Evolutionary conservation across 2,888 invertebrate species (phyloP).

Genomic region (Eledona agricola): DNA sequence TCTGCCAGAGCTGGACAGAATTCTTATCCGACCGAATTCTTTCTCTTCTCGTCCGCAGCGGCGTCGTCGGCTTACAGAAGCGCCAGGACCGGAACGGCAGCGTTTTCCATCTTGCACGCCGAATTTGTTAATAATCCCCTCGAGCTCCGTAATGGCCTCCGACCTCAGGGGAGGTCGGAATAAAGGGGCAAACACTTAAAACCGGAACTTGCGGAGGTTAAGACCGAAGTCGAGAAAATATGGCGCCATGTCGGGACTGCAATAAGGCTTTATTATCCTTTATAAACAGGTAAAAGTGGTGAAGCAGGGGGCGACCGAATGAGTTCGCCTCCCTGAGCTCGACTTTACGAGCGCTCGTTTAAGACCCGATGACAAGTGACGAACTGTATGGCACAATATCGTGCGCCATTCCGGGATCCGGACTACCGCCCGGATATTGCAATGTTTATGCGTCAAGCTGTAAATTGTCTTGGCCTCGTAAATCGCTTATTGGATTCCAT

Average conservation of each 20-base stretch:
- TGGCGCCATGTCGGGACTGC: constrained; percentile 56
- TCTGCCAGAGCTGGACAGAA: constrained; percentile 51
- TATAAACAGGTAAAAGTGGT: constrained; percentile 61
- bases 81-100: constrained; percentile 3
- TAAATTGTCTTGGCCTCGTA: constrained; percentile 45
- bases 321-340: constrained; percentile 47
- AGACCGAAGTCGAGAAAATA: constrained; percentile 55
- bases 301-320: constrained; percentile 45
- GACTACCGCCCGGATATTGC: constrained; percentile 43
- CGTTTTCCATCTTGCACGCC: background rate
- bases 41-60: constrained; percentile 24
- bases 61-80: constrained; percentile 5
- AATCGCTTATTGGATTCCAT: constrained; percentile 47
- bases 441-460: constrained; percentile 45
- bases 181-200: constrained; percentile 46
- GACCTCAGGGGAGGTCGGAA: constrained; percentile 1
- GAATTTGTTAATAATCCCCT: constrained; percentile 14
- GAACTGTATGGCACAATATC: constrained; percentile 43
- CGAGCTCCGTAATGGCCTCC: constrained; percentile 26
- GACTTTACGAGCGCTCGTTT: constrained; percentile 55
- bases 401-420: constrained; percentile 35
- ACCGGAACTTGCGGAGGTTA: constrained; percentile 49
- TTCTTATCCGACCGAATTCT: constrained; percentile 46
- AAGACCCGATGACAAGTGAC: constrained; percentile 52
- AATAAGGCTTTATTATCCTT: constrained; percentile 62